Base-by-base conservation (phyloP, 2,113 vertebrate genomes). In the Brachyhypopomus gauderio region DNA sequence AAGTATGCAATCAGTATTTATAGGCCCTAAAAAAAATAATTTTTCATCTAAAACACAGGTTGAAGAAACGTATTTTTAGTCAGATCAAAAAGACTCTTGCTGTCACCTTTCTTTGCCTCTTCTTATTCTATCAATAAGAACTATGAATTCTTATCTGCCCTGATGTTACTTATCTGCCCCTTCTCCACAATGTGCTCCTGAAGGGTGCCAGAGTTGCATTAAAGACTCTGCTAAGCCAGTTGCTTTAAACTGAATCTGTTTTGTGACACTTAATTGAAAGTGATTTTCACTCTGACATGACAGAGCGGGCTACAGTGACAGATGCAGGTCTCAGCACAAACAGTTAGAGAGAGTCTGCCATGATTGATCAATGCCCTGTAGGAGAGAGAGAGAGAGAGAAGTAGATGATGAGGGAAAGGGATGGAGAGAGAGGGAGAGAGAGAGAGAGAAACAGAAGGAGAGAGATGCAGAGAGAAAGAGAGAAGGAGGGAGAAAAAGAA, bases 171-270 rank as follows among this genome's bases (percentile, higher is more conserved):
- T n/a, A n/a, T n/a, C n/a, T n/a, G n/a, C n/a, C n/a, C n/a, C n/a
- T n/a, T n/a, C n/a, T n/a, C n/a, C n/a, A n/a, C n/a, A n/a, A n/a
- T 92, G 91, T 93, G 93, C 92, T 93, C 82, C 93, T 94, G 93
- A 94, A 94, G 91, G 41, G 41, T 93, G 94, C 90, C 77, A 72
- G 90, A 91, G 92, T 94, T 94, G 95, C 94, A 96, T 96, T 95
- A 95, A 91, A 89, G 89, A 88, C 92, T 92, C 90, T 93, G 91
- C 93, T 93, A 93, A 79, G 89, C 92, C 96, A 98, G 98, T 98
- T 97, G 96, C 94, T 95, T 92, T 97, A 97, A 98, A 99, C 98
- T 95, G 94, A 96, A 93, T 97, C 93, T 94, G 96, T 93, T 95
- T 93, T 91, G 92, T 92, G 94, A 94, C 92, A 93, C 92, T 96